These are phyloP conservation scores for Chaetodon trifasciatus DNA, from an alignment of 2,797 vertebrate species.

Conservation along the genomic window DNA sequence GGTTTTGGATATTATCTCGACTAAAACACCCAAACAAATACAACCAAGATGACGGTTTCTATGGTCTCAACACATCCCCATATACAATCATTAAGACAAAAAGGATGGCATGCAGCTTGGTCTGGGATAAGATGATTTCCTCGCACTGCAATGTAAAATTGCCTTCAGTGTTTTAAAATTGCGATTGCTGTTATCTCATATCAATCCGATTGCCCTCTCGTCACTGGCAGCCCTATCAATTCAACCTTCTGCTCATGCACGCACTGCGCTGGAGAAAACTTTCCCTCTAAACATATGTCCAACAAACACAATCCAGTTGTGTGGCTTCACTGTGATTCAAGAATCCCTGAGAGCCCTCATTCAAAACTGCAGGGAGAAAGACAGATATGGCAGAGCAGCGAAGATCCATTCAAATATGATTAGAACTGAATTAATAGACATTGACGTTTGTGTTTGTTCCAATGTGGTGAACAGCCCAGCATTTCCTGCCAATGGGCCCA, in stretches of 20 bases:
- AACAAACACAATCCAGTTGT: conserved; percentile 58
- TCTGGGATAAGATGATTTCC: conserved; percentile 18
- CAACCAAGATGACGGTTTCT: conserved; percentile 2
- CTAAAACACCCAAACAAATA: conserved; percentile 5
- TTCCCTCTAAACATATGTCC: conserved; percentile 57
- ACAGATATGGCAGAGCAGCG: conserved; percentile 71
- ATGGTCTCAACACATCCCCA: not conserved
- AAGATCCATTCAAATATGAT: conserved; percentile 83
- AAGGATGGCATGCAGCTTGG: not conserved
- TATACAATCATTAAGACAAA: not conserved
- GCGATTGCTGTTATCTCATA: conserved; percentile 2
- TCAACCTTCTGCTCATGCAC: conserved; percentile 48
- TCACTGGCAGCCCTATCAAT: conserved; percentile 37
- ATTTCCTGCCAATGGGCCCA: conserved; percentile 78
- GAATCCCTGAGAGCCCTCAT: conserved; percentile 66
- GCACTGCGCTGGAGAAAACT: conserved; percentile 52
- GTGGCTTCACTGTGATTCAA: conserved; percentile 65
- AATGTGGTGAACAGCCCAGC: conserved; percentile 73
- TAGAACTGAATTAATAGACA: conserved; percentile 82
- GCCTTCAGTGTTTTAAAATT: conserved; percentile 23
- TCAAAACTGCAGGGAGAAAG: conserved; percentile 66
- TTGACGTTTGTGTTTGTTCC: conserved; percentile 82
- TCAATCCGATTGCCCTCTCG: conserved; percentile 8
- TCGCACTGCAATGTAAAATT: conserved; percentile 6
- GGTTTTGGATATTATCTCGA: not conserved